Evolutionary conservation across 2,888 invertebrate genomes (phyloP).

Genomic region (Synanthedon tipuliformis): DNA sequence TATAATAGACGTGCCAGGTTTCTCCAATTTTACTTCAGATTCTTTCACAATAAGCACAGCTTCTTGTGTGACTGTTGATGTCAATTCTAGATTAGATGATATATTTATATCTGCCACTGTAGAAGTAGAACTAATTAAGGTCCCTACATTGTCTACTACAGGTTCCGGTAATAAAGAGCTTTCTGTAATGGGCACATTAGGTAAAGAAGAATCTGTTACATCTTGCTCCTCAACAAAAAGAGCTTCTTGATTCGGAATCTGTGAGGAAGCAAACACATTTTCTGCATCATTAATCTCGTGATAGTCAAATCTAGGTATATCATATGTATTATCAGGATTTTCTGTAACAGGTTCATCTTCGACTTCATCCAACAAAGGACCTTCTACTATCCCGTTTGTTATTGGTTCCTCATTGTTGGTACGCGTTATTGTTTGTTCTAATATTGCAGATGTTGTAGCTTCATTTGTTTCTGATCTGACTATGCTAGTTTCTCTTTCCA

Average conservation of each 20-base stretch:
- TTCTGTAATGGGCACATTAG: not conserved
- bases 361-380: not conserved
- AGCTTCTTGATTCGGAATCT: conserved; percentile 1
- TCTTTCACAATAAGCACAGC: not conserved
- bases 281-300: conserved; percentile 37
- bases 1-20: not conserved
- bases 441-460: not conserved
- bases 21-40: not conserved
- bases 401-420: not conserved
- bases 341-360: not conserved
- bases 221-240: not conserved
- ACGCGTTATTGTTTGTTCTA: not conserved
- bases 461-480: not conserved
- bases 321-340: conserved; percentile 12
- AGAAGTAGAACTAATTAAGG: not conserved
- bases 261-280: conserved; percentile 16
- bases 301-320: conserved; percentile 29
- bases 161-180: not conserved
- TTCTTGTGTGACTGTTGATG: not conserved
- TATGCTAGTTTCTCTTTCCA: not conserved
- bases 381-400: conserved; percentile 1
- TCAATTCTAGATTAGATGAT: not conserved
- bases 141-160: not conserved
- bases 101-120: not conserved
- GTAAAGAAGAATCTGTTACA: not conserved